Conservation (phyloP, 2,113 vertebrate species). For the Myocastor coypus region DNA sequence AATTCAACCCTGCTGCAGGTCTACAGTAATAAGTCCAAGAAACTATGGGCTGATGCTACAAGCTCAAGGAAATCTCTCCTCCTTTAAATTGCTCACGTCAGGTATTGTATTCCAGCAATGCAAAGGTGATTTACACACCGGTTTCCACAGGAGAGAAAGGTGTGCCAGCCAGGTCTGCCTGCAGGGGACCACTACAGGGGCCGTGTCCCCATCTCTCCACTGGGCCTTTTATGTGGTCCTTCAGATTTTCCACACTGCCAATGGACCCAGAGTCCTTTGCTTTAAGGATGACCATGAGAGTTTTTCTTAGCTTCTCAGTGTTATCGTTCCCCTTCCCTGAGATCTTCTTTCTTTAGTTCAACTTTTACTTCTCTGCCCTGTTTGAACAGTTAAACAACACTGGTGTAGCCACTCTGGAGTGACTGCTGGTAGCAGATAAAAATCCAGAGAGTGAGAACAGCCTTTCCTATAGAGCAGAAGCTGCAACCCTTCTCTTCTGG, state of each 20-base stretch:
- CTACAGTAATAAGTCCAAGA: not conserved
- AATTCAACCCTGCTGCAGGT: not conserved
- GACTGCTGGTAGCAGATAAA: not conserved
- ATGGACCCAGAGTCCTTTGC: not conserved
- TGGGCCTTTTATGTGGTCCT: not conserved
- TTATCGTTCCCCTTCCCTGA: not conserved
- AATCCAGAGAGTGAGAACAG: not conserved
- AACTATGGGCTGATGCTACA: not conserved
- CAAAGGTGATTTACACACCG: not conserved
- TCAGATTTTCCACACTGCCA: not conserved
- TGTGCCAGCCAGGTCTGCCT: not conserved
- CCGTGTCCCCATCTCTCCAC: not conserved
- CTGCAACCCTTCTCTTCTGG: not conserved
- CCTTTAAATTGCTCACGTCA: not conserved
- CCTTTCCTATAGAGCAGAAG: not conserved
- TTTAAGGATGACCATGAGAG: not conserved
- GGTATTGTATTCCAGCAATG: not conserved
- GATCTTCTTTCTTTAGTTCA: not conserved
- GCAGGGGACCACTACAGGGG: not conserved
- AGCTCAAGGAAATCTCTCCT: not conserved
- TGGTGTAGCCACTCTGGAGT: rapidly evolving
- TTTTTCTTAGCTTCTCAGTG: slow-evolving; percentile 8
- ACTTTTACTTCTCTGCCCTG: slow-evolving; percentile 19
- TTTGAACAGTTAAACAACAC: not conserved
- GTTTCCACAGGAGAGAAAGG: not conserved